Evolutionary conservation across 2,888 invertebrate genomes (phyloP).

Genomic region (Apotomis turbidana): DNA sequence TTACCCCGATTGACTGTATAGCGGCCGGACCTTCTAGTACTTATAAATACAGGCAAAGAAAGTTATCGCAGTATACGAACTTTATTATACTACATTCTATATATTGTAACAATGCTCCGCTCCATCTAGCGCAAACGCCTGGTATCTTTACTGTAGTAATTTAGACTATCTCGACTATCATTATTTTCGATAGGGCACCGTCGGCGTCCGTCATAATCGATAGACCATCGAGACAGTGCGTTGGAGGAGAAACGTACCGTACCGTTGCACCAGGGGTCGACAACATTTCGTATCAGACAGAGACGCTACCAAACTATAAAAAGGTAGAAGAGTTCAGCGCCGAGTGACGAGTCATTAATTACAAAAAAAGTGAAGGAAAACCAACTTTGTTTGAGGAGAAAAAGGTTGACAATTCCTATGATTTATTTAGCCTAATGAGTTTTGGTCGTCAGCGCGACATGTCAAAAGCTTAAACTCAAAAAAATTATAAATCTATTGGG

Average conservation of each 20-base stretch:
- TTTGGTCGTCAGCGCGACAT: not conserved
- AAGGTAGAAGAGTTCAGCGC: not conserved
- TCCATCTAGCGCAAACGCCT: constrained; percentile 21
- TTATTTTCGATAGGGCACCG: constrained; percentile 58
- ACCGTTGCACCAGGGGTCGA: constrained; percentile 55
- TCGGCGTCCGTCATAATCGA: constrained; percentile 60
- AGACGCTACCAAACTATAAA: not conserved
- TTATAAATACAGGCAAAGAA: no score
- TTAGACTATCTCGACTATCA: constrained; percentile 37
- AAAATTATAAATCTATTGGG: not conserved
- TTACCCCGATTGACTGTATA: no score
- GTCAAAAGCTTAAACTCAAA: not conserved
- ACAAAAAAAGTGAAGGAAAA: no score
- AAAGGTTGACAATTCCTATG: no score
- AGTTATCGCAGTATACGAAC: not conserved
- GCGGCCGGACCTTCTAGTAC: no score
- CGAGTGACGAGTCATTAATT: no score
- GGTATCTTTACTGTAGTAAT: constrained; percentile 29
- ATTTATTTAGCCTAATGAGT: no score
- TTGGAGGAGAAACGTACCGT: constrained; percentile 54
- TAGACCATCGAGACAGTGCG: constrained; percentile 63
- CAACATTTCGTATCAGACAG: constrained; percentile 50
- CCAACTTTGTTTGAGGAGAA: no score
- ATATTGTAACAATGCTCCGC: constrained; percentile 20
- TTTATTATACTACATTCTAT: constrained; percentile 10